These are phyloP conservation scores for Baryphthengus martii DNA, from an alignment of 2,113 vertebrate species.

Conservation along the genomic window DNA sequence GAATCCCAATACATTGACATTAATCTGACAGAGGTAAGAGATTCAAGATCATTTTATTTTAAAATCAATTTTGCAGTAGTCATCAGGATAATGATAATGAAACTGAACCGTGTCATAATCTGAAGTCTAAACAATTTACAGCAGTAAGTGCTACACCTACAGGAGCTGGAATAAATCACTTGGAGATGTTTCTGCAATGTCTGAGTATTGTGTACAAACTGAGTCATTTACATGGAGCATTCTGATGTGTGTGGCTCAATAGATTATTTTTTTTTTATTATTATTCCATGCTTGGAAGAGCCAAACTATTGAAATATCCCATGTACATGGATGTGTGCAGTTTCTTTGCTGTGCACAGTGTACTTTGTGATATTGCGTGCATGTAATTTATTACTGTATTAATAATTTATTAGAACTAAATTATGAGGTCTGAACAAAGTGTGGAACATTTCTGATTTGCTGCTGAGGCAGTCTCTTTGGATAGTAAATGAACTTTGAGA, in stretches of 20 bases:
- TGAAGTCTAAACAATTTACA: neutral
- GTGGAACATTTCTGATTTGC: neutral
- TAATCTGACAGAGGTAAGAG: neutral
- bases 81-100: neutral
- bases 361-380: neutral
- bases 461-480: neutral
- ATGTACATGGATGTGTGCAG: rapidly evolving
- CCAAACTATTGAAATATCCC: neutral
- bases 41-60: neutral
- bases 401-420: neutral
- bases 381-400: neutral
- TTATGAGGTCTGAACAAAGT: neutral
- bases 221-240: neutral
- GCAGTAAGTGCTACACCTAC: neutral
- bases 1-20: neutral
- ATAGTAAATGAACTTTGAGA: neutral
- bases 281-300: neutral
- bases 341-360: neutral
- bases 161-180: neutral
- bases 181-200: neutral
- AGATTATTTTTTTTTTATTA: neutral
- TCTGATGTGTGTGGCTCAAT: rapidly evolving
- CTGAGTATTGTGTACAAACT: neutral
- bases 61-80: neutral
- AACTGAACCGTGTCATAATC: neutral